phyloP scores from a whole-genome alignment of 2,888 invertebrate genomes.

The Xestia xanthographa region DNA sequence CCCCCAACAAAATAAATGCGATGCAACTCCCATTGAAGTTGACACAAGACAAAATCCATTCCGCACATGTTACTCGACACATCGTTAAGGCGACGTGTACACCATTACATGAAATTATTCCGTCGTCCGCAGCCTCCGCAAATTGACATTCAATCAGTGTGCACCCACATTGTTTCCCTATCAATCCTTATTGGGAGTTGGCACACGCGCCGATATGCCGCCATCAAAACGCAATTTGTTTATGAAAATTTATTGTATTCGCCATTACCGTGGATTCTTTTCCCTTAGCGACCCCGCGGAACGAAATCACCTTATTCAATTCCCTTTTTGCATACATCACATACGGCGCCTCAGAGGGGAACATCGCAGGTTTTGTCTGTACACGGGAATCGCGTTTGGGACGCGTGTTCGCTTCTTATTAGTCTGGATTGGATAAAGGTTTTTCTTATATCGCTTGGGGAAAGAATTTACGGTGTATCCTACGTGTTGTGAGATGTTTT shows the following conservation, averaged over 20 bases:
- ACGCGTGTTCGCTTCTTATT: constrained; percentile 88
- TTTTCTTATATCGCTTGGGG: constrained; percentile 82
- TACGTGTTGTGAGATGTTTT: constrained; percentile 24
- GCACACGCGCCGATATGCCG: constrained; percentile 86
- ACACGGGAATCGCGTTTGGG: constrained; percentile 90
- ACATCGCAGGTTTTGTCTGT: constrained; percentile 86
- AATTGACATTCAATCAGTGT: constrained; percentile 90
- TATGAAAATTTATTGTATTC: constrained; percentile 91
- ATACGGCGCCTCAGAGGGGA: constrained; percentile 85
- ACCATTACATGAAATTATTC: constrained; percentile 85
- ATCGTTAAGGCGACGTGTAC: constrained; percentile 86
- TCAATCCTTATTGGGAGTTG: constrained; percentile 89
- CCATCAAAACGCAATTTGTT: constrained; percentile 91
- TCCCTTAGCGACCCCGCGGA: constrained; percentile 88
- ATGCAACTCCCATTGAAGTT: constrained; percentile 52
- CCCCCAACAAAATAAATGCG: constrained; percentile 52
- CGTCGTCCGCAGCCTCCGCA: constrained; percentile 76
- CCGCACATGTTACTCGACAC: constrained; percentile 77
- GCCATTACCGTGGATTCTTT: constrained; percentile 90
- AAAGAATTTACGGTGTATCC: constrained; percentile 57
- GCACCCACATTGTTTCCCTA: constrained; percentile 88
- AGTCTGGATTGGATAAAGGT: constrained; percentile 87
- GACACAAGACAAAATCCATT: constrained; percentile 66
- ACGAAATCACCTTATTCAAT: constrained; percentile 91
- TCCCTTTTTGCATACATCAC: constrained; percentile 91